Conservation (phyloP, 2,113 vertebrate genomes). For the Xiphias gladius region DNA sequence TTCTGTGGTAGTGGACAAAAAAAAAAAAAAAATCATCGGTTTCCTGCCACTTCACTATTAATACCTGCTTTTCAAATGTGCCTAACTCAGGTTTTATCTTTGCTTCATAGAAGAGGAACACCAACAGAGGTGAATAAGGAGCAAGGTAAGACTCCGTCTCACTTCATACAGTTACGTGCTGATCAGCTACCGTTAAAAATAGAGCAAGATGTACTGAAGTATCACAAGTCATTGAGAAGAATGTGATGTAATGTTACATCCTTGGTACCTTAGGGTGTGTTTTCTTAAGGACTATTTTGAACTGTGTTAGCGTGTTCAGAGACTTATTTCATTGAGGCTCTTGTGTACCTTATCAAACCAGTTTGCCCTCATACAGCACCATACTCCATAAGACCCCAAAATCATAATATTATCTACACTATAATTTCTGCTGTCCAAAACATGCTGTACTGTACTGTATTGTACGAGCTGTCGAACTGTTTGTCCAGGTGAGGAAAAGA, state of each 20-base stretch:
- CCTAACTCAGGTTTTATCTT: constrained; percentile 32
- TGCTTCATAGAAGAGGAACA: constrained; percentile 50
- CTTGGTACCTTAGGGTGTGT: too few relatives aligned
- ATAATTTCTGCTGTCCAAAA: not conserved
- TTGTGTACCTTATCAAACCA: too few relatives aligned
- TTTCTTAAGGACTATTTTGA: too few relatives aligned
- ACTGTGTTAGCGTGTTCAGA: too few relatives aligned
- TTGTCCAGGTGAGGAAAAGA: constrained; percentile 49
- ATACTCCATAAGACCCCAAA: too few relatives aligned
- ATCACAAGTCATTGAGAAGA: too few relatives aligned
- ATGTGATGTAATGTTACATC: too few relatives aligned
- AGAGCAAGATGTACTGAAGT: too few relatives aligned
- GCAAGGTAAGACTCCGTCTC: constrained; percentile 38
- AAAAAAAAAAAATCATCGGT: not conserved
- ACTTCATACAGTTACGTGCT: not conserved
- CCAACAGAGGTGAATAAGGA: constrained; percentile 26
- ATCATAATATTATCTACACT: too few relatives aligned
- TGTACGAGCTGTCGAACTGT: not conserved
- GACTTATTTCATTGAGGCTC: too few relatives aligned
- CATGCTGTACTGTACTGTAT: not conserved
- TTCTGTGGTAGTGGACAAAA: not conserved
- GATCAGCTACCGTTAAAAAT: not conserved
- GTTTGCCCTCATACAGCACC: too few relatives aligned
- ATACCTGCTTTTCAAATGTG: constrained; percentile 22
- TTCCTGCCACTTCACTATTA: not conserved